These are phyloP conservation scores for Vanessa atalanta DNA, from an alignment of 1,140 invertebrate species.

Conservation along the genomic window DNA sequence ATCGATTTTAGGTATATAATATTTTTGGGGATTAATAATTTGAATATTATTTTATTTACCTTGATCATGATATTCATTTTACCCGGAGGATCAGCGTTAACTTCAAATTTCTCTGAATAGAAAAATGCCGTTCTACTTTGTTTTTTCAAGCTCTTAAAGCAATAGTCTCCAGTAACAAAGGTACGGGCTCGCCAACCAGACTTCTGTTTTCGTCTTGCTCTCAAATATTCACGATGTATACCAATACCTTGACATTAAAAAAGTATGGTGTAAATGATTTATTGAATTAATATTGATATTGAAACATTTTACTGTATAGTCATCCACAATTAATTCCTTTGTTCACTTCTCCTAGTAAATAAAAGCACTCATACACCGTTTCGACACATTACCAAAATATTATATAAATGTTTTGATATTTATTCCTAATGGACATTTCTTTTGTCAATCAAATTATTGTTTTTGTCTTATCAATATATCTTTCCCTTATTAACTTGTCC, in stretches of 20 bases:
- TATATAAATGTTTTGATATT: too few species aligned
- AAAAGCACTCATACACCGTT: too few species aligned
- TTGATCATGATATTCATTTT: slow-evolving; percentile 55
- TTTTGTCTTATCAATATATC: too few species aligned
- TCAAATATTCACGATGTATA: slow-evolving; percentile 50
- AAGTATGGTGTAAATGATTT: not conserved
- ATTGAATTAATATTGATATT: too few species aligned
- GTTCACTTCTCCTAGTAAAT: too few species aligned
- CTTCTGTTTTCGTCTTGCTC: slow-evolving; percentile 51
- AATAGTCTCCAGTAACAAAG: slow-evolving; percentile 54
- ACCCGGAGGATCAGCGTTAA: slow-evolving; percentile 53
- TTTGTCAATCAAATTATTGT: too few species aligned
- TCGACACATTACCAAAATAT: too few species aligned
- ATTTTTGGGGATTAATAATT: not conserved
- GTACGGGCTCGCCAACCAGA: slow-evolving; percentile 57
- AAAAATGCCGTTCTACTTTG: slow-evolving; percentile 50
- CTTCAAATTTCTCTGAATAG: slow-evolving; percentile 64
- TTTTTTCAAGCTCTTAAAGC: slow-evolving; percentile 51
- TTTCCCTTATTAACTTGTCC: too few species aligned
- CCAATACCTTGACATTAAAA: slow-evolving; percentile 49
- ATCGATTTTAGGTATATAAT: too few species aligned
- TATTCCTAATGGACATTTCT: too few species aligned
- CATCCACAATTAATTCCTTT: too few species aligned
- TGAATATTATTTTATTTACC: slow-evolving; percentile 37
- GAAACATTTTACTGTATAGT: too few species aligned